Evolutionary conservation across 2,113 vertebrate species (phyloP).

Genomic region (Perca flavescens): DNA sequence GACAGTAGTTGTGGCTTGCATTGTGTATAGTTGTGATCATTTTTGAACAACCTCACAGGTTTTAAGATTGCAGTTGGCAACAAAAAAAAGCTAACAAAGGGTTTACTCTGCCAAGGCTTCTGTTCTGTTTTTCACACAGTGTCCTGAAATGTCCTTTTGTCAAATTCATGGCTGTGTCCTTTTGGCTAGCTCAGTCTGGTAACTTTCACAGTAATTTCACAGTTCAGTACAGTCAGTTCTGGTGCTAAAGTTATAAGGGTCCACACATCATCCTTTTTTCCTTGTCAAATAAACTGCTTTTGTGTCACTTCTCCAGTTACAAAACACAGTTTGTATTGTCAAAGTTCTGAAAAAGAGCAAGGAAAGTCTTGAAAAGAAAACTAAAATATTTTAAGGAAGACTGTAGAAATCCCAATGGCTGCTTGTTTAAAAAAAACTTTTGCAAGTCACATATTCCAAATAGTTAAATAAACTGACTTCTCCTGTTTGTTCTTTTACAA

Average conservation of each 20-base stretch:
- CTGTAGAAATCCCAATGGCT: background rate
- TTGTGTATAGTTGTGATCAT: constrained; percentile 39
- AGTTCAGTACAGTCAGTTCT: constrained; percentile 12
- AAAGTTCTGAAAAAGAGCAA: background rate
- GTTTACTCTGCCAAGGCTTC: constrained; percentile 36
- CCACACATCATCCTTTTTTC: constrained; percentile 18
- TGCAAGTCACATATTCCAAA: too few species aligned
- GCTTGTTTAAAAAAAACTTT: background rate
- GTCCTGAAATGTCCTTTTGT: constrained; percentile 44
- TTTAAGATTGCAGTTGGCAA: constrained; percentile 37
- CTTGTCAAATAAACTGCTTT: constrained; percentile 29
- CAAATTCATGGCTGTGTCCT: constrained; percentile 16
- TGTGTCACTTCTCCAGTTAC: constrained; percentile 7
- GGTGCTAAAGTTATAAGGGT: background rate
- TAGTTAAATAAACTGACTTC: background rate
- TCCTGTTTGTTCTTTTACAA: background rate
- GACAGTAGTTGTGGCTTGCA: constrained; percentile 31
- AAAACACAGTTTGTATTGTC: background rate
- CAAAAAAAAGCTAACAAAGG: constrained; percentile 28
- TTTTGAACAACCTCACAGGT: constrained; percentile 33
- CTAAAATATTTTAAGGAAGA: background rate
- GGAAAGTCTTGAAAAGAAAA: background rate
- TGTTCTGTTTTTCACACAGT: constrained; percentile 12
- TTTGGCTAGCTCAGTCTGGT: background rate
- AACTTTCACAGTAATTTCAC: constrained; percentile 10